These are phyloP conservation scores for Temnothorax longispinosus DNA, from an alignment of 1,140 invertebrate species.

Conservation along the genomic window DNA sequence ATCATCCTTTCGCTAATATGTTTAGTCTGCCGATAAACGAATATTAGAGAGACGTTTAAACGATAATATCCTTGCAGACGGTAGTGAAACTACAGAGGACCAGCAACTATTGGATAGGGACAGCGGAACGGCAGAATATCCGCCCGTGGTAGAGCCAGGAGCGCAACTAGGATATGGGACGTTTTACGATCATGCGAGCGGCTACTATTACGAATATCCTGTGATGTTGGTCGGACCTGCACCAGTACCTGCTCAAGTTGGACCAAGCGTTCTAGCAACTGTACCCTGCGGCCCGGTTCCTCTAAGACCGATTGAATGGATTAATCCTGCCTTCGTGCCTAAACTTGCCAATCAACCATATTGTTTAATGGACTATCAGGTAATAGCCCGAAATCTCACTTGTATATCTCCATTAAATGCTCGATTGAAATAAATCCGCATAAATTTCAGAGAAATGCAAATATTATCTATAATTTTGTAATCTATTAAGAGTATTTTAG, in stretches of 20 bases:
- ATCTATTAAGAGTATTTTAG: not conserved
- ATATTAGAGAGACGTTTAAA: not conserved
- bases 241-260: slow-evolving; percentile 78
- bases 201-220: slow-evolving; percentile 84
- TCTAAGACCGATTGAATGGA: slow-evolving; percentile 85
- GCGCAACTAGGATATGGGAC: slow-evolving; percentile 80
- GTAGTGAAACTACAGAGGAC: slow-evolving; percentile 84
- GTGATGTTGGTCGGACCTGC: slow-evolving; percentile 82
- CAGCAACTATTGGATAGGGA: slow-evolving; percentile 81
- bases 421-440: not conserved
- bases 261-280: slow-evolving; percentile 80
- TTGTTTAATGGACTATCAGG: slow-evolving; percentile 83
- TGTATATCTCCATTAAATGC: not conserved
- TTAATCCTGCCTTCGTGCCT: slow-evolving; percentile 84
- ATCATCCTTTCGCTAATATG: not conserved
- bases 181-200: slow-evolving; percentile 81
- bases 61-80: slow-evolving; percentile 72
- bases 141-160: slow-evolving; percentile 69
- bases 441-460: not conserved
- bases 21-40: not conserved
- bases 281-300: slow-evolving; percentile 84
- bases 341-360: slow-evolving; percentile 80
- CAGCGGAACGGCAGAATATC: slow-evolving; percentile 74
- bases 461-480: not conserved
- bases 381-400: slow-evolving; percentile 34